phyloP scores from a whole-genome alignment of 2,113 vertebrate species.

The Actinemys pallida region DNA sequence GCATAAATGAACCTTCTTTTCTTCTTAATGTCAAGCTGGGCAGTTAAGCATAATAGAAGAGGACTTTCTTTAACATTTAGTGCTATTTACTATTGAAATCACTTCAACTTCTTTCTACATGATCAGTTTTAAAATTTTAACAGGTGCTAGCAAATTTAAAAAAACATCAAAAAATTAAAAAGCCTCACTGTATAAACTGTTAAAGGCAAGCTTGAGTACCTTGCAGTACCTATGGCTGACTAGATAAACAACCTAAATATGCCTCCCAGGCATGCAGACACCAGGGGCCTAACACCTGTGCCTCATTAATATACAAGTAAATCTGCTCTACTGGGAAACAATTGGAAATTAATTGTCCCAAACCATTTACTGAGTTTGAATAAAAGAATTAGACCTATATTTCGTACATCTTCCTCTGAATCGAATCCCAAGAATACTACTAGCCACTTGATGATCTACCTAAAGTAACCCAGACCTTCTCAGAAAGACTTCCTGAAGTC shows the following conservation, averaged over 20 bases:
- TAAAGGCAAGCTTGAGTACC: constrained; percentile 84
- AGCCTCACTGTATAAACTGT: constrained; percentile 83
- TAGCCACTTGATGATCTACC: constrained; percentile 55
- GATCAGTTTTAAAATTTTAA: constrained; percentile 86
- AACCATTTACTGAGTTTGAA: constrained; percentile 86
- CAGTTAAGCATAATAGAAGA: constrained; percentile 80
- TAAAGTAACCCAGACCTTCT: constrained; percentile 31
- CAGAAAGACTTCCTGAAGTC: constrained; percentile 38
- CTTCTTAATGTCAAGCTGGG: constrained; percentile 78
- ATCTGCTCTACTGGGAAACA: constrained; percentile 88
- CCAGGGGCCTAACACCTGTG: constrained; percentile 89
- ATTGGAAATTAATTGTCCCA: constrained; percentile 91
- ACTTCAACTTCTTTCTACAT: constrained; percentile 81
- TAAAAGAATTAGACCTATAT: constrained; percentile 82
- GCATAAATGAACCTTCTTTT: constrained; percentile 77
- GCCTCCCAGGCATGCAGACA: constrained; percentile 85
- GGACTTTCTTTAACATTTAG: constrained; percentile 80
- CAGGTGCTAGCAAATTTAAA: constrained; percentile 83
- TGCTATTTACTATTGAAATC: constrained; percentile 81
- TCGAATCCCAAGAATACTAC: constrained; percentile 60
- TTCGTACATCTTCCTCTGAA: constrained; percentile 73
- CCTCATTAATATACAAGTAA: constrained; percentile 90
- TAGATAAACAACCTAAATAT: constrained; percentile 88
- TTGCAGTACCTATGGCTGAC: constrained; percentile 85
- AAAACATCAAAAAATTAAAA: constrained; percentile 80